phyloP scores from a whole-genome alignment of 2,888 invertebrate species.

The Lapara coniferarum region DNA sequence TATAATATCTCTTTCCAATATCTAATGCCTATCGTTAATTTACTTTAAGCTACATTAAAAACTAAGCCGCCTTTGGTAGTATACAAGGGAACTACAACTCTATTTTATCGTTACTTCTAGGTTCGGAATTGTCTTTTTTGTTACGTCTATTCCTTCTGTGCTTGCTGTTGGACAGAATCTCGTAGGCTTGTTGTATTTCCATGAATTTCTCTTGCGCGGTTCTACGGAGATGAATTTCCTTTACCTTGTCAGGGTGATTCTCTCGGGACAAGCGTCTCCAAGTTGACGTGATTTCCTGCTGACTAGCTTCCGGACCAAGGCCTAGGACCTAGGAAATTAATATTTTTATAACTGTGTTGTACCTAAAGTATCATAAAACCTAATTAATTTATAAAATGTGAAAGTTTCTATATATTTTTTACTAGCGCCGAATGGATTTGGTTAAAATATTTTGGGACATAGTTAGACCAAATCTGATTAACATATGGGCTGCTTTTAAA shows the following conservation, averaged over 20 bases:
- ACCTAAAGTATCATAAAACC: no score
- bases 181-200: constrained; percentile 97
- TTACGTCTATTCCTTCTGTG: constrained; percentile 89
- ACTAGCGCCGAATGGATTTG: no score
- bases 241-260: constrained; percentile 96
- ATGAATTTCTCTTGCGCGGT: constrained; percentile 94
- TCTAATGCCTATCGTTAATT: no score
- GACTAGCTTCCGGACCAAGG: constrained; percentile 90
- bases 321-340: constrained; percentile 85
- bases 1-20: no score
- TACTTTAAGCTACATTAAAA: no score
- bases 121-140: constrained; percentile 85
- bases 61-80: neutral
- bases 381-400: no score
- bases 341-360: no score
- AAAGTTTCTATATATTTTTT: no score
- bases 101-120: constrained; percentile 1
- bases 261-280: constrained; percentile 93
- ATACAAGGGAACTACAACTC: constrained; percentile 1
- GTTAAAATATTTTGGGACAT: no score
- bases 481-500: no score
- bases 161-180: constrained; percentile 92
- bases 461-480: no score
- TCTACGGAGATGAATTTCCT: constrained; percentile 86
- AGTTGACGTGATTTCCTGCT: constrained; percentile 91